Percentiles rank a stretch among this genome's conserved stretches.
phyloP scores from a whole-genome alignment of 1,140 invertebrate species.

The Dendroctonus valens region DNA sequence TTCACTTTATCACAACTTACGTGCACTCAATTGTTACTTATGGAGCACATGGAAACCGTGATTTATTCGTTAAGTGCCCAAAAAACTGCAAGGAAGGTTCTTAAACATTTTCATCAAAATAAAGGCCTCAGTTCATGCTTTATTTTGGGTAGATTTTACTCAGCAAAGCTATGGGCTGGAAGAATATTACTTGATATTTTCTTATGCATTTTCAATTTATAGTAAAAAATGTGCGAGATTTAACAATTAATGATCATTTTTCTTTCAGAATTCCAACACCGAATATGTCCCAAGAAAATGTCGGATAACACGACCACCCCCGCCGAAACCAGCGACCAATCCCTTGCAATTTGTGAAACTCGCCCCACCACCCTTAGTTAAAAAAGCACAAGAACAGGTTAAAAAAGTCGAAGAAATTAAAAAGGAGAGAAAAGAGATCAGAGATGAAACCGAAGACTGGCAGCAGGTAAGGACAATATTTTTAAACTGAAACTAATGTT shows the following conservation, averaged over 20 bases:
- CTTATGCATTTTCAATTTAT: too few relatives aligned
- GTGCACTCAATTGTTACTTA: too few relatives aligned
- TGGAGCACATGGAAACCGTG: too few relatives aligned
- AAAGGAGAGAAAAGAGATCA: conserved; percentile 70
- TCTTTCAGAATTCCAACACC: conserved; percentile 46
- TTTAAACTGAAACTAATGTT: not conserved
- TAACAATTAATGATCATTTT: not conserved
- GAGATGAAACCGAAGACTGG: conserved; percentile 87
- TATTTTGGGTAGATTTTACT: too few relatives aligned
- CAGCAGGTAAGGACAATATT: conserved; percentile 70
- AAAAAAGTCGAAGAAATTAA: conserved; percentile 82
- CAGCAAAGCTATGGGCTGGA: too few relatives aligned
- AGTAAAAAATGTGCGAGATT: too few relatives aligned
- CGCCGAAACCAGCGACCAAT: conserved; percentile 77
- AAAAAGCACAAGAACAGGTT: conserved; percentile 80
- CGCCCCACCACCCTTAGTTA: conserved; percentile 79
- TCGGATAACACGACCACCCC: conserved; percentile 54
- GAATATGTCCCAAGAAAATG: conserved; percentile 50
- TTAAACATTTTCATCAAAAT: too few relatives aligned
- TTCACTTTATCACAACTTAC: too few relatives aligned
- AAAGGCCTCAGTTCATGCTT: too few relatives aligned
- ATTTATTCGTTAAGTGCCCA: too few relatives aligned
- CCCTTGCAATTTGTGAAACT: conserved; percentile 88
- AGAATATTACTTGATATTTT: too few relatives aligned
- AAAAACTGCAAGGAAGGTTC: too few relatives aligned